A percentile compares a stretch with the other conserved stretches of the same genome.
Evolutionary conservation across 2,888 invertebrate genomes (phyloP).

Genomic region (Phania funesta): DNA sequence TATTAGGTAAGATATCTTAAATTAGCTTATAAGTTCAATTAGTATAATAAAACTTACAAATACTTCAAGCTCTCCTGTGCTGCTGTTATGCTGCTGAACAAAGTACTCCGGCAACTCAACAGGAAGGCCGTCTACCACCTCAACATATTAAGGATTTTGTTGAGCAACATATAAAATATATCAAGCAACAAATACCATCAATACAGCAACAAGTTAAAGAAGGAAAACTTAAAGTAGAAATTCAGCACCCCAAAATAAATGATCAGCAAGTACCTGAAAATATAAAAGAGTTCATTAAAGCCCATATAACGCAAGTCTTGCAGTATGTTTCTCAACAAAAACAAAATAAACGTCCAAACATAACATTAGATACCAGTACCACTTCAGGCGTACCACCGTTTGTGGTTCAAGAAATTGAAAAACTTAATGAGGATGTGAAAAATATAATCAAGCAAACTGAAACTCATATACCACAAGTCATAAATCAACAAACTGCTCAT

Average conservation of each 20-base stretch:
- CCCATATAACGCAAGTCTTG: conserved; percentile 17
- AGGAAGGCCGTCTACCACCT: not conserved
- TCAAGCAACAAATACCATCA: conserved; percentile 32
- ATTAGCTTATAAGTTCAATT: not conserved
- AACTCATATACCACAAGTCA: conserved; percentile 45
- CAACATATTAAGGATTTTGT: conserved; percentile 40
- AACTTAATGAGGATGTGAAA: conserved; percentile 25
- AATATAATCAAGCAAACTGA: conserved; percentile 47
- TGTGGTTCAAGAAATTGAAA: conserved; percentile 27
- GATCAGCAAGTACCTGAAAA: conserved; percentile 10
- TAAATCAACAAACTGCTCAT: conserved; percentile 50
- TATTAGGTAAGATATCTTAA: conserved; percentile 40
- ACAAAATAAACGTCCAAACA: no score
- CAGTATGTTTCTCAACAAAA: conserved; percentile 26
- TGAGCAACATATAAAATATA: conserved; percentile 38
- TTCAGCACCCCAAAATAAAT: not conserved
- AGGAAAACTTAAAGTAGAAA: conserved; percentile 16
- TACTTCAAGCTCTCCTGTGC: conserved; percentile 44
- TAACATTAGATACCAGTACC: not conserved
- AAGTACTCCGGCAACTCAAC: not conserved
- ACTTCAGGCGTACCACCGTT: not conserved
- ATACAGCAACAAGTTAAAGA: conserved; percentile 39
- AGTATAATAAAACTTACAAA: not conserved
- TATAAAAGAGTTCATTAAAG: conserved; percentile 17
- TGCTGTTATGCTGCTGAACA: conserved; percentile 47